Evolutionary conservation across 53 echinoderm and acorn worm genomes (phyloP).

Genomic region (Zoroaster sp.): DNA sequence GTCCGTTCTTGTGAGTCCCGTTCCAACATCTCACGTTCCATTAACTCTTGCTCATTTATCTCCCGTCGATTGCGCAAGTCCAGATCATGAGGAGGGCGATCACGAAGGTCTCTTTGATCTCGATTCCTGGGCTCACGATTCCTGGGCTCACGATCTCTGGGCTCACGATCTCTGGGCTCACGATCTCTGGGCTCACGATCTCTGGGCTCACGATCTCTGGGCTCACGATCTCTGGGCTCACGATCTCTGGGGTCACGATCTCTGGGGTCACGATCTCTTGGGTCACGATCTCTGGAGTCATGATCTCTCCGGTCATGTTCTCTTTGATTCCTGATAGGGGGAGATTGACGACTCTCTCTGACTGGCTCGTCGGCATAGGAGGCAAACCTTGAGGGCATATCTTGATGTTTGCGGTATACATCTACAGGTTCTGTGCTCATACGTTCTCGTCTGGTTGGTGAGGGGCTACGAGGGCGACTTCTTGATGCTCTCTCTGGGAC

Average conservation of each 20-base stretch:
- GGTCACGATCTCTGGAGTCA: slow-evolving; percentile 10
- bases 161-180: slow-evolving; percentile 3
- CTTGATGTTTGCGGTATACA: slow-evolving; percentile 24
- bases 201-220: slow-evolving; percentile 28
- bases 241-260: neutral
- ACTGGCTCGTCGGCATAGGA: slow-evolving; percentile 1
- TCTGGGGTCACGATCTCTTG: neutral
- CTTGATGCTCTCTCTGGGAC: slow-evolving; percentile 80
- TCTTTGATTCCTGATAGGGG: neutral
- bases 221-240: neutral
- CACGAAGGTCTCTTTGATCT: neutral
- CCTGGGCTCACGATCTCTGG: neutral
- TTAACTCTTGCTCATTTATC: slow-evolving; percentile 7
- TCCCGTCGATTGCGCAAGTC: slow-evolving; percentile 25
- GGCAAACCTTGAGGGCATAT: neutral
- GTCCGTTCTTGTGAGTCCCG: slow-evolving; percentile 28
- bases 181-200: slow-evolving; percentile 21
- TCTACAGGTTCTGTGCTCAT: slow-evolving; percentile 46
- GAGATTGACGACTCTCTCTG: slow-evolving; percentile 25
- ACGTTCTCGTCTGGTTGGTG: slow-evolving; percentile 64
- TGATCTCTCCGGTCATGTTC: neutral
- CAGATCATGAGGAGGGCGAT: neutral
- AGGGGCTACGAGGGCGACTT: slow-evolving; percentile 81
- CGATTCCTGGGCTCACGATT: neutral
- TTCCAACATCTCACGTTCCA: slow-evolving; percentile 14